Evolutionary conservation across 2,113 vertebrate species (phyloP).

Genomic region (Microcebus tavaratra): DNA sequence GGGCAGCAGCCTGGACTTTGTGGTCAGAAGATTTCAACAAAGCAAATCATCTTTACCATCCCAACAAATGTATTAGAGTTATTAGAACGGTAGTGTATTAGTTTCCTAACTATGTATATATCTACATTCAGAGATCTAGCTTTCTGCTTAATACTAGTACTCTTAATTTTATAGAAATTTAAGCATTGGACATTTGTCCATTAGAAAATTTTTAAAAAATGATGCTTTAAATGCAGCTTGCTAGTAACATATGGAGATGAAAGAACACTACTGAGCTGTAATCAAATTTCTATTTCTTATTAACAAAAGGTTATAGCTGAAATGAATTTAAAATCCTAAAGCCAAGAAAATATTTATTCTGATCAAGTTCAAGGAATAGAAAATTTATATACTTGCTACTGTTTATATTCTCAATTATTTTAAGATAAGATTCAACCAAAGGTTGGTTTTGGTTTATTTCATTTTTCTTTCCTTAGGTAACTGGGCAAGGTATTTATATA

Average conservation of each 20-base stretch:
- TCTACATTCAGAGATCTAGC: not conserved
- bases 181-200: not conserved
- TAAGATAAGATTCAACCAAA: conserved; percentile 33
- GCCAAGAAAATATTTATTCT: not conserved
- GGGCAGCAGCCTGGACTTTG: not conserved
- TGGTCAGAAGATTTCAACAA: not conserved
- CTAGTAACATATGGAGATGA: not conserved
- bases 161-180: not conserved
- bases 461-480: not conserved
- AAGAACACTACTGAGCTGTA: not conserved
- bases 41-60: not conserved
- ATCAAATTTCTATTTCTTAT: not conserved
- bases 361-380: conserved; percentile 54
- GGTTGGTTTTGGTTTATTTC: not conserved
- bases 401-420: not conserved
- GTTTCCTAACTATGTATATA: not conserved
- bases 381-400: conserved; percentile 50
- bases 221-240: conserved; percentile 9
- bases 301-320: not conserved
- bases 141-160: not conserved
- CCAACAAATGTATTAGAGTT: not conserved
- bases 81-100: not conserved
- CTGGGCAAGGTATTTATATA: not conserved
- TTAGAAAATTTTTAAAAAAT: not conserved
- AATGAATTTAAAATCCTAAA: conserved; percentile 30